Evolutionary conservation across 1,140 invertebrate genomes (phyloP).

Genomic region (Papilio polyxenes): DNA sequence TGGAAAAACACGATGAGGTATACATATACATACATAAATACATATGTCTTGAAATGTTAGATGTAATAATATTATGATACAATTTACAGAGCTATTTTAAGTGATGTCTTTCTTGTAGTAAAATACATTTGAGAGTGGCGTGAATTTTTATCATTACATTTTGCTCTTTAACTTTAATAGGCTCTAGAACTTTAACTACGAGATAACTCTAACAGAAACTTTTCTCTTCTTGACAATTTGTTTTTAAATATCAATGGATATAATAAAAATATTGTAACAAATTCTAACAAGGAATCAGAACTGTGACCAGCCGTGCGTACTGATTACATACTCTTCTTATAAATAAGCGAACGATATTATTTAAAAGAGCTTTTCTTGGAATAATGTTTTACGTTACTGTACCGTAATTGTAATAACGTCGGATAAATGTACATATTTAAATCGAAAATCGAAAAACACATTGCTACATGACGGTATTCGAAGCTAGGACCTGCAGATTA

Average conservation of each 20-base stretch:
- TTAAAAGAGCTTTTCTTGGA: not conserved
- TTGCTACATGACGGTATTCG: too few relatives aligned
- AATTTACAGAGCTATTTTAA: too few relatives aligned
- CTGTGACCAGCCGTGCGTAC: not conserved
- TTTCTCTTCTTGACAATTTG: too few relatives aligned
- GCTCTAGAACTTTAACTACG: not conserved
- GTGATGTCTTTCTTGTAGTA: too few relatives aligned
- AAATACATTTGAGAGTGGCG: not conserved
- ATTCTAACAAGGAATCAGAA: not conserved
- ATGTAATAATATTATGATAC: not conserved
- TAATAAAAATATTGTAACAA: not conserved
- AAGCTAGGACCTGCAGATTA: too few relatives aligned
- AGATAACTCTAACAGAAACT: not conserved
- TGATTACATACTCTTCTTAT: not conserved
- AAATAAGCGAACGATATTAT: not conserved
- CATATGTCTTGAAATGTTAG: not conserved
- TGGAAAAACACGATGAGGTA: not conserved
- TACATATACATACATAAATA: not conserved
- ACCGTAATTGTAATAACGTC: too few relatives aligned
- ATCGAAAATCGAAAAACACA: too few relatives aligned
- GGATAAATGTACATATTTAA: too few relatives aligned
- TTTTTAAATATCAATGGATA: too few relatives aligned
- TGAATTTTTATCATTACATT: not conserved
- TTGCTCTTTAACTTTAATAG: too few relatives aligned
- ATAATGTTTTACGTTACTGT: not conserved